Conservation (phyloP, 2,888 invertebrate species). For the Calliscelio sp. region DNA sequence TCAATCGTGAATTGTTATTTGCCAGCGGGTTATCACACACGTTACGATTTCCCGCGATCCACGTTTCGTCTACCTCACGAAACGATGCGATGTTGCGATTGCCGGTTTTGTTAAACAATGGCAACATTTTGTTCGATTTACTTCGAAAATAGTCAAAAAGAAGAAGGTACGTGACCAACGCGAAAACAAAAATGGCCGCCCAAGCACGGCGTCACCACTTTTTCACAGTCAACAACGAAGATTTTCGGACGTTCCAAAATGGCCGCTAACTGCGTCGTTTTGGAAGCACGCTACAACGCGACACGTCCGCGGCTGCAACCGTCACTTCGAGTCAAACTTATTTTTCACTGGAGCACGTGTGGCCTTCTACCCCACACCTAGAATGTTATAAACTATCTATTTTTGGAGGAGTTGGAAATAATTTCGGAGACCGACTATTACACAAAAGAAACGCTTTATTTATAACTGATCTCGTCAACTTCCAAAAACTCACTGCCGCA, state of each 20-base stretch:
- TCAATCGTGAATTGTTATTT: too few species aligned
- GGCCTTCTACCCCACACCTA: conserved; percentile 5
- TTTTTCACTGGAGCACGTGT: background rate
- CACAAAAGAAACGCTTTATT: too few species aligned
- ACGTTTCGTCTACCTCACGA: background rate
- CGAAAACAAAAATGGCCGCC: conserved; percentile 1
- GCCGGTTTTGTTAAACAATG: background rate
- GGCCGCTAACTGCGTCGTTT: background rate
- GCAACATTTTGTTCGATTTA: background rate
- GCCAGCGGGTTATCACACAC: too few species aligned
- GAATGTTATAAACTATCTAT: background rate
- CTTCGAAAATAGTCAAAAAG: background rate
- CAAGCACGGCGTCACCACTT: conserved; percentile 3
- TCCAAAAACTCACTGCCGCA: too few species aligned
- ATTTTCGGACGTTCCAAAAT: background rate
- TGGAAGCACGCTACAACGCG: background rate
- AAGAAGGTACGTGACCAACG: background rate
- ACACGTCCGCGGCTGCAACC: background rate
- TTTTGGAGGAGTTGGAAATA: too few species aligned
- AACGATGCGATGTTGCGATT: background rate
- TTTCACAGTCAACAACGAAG: background rate
- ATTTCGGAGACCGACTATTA: too few species aligned
- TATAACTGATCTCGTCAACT: too few species aligned
- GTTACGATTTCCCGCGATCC: background rate
- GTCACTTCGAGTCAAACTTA: background rate